These are phyloP conservation scores for Hippocampus guttulatus DNA, from an alignment of 2,113 vertebrate genomes.

Conservation along the genomic window DNA sequence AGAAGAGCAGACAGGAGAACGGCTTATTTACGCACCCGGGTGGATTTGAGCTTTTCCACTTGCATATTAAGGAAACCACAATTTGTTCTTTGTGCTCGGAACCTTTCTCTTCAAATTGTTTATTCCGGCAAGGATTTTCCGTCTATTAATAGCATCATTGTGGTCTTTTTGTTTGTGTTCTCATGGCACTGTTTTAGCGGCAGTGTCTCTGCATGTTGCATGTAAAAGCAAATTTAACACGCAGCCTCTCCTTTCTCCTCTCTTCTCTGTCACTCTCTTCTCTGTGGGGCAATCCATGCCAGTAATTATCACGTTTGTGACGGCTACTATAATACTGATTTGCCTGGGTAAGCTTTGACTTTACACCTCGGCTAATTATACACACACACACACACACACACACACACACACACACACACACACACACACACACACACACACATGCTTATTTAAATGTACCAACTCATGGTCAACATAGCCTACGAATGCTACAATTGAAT, in stretches of 20 bases:
- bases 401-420: conserved; percentile 34
- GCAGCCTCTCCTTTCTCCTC: conserved; percentile 87
- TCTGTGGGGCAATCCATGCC: conserved; percentile 85
- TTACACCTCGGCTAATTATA: conserved; percentile 75
- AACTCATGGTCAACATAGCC: conserved; percentile 10
- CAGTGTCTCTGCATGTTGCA: conserved; percentile 89
- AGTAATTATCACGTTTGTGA: conserved; percentile 99
- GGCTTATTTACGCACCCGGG: conserved; percentile 30
- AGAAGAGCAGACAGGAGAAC: conserved; percentile 17
- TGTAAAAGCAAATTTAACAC: conserved; percentile 88
- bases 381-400: conserved; percentile 43
- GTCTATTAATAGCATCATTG: conserved; percentile 25
- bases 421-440: conserved; percentile 44
- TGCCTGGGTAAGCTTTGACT: conserved; percentile 97
- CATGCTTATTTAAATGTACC: conserved; percentile 26
- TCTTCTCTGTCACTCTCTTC: conserved; percentile 75
- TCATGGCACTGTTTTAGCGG: conserved; percentile 48
- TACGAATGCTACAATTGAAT: conserved; percentile 36
- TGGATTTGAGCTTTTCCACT: conserved; percentile 41
- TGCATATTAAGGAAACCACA: conserved; percentile 40
- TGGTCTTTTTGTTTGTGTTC: conserved; percentile 37
- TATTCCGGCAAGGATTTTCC: conserved; percentile 13
- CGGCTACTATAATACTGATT: conserved; percentile 99
- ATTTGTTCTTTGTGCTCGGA: conserved; percentile 19
- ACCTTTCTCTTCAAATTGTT: conserved; percentile 16